Conservation (phyloP, 2,113 vertebrate genomes). For the Pelobates fuscus region DNA sequence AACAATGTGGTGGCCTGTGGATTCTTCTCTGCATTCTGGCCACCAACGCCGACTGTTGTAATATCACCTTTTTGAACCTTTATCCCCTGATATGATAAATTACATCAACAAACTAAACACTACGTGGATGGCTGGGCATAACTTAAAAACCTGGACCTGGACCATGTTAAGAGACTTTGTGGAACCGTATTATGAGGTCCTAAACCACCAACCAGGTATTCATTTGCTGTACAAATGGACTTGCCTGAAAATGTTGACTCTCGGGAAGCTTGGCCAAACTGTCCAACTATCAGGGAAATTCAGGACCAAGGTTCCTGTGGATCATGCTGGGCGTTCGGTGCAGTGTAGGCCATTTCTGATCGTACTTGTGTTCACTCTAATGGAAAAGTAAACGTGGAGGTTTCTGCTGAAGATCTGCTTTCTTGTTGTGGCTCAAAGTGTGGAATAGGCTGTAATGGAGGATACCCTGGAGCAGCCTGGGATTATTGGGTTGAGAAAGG, state of each 20-base stretch:
- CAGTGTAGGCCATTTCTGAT: conserved; percentile 89
- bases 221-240: conserved; percentile 59
- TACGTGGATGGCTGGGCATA: conserved; percentile 85
- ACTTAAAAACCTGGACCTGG: conserved; percentile 75
- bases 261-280: conserved; percentile 82
- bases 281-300: conserved; percentile 84
- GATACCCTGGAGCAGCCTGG: conserved; percentile 88
- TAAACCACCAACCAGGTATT: conserved; percentile 78
- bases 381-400: conserved; percentile 76
- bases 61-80: conserved; percentile 54
- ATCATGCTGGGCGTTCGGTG: conserved; percentile 95
- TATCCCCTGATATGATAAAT: conserved; percentile 75
- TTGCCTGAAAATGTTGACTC: conserved; percentile 85
- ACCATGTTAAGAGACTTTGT: conserved; percentile 80
- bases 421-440: conserved; percentile 83
- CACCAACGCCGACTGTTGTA: conserved; percentile 58
- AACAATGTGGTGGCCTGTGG: conserved; percentile 70
- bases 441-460: conserved; percentile 91
- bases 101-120: conserved; percentile 83
- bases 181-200: conserved; percentile 81
- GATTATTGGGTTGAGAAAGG: conserved; percentile 82
- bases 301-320: conserved; percentile 92
- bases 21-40: conserved; percentile 66
- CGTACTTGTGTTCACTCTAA: conserved; percentile 82
- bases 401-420: conserved; percentile 90